phyloP scores from a whole-genome alignment of 2,113 vertebrate species.

The Cyprinodon tularosa region DNA sequence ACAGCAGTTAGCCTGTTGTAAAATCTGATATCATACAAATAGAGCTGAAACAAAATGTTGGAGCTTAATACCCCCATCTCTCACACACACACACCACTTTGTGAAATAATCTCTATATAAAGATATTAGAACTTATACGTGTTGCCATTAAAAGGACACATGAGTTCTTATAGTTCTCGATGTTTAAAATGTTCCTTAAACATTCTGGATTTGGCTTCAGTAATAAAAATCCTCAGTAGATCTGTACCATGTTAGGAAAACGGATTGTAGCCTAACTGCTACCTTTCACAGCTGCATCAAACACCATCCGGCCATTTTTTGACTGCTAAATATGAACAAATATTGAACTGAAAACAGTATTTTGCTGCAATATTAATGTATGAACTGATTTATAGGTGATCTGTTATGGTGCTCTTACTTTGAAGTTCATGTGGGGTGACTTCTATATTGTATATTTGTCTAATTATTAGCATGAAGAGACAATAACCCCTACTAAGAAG shows the following conservation, averaged over 20 bases:
- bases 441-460: too few relatives aligned
- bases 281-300: background rate
- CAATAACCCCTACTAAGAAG: background rate
- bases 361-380: background rate
- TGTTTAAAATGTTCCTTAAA: too few relatives aligned
- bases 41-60: background rate
- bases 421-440: background rate
- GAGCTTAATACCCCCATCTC: too few relatives aligned
- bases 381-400: background rate
- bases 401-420: background rate
- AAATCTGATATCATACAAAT: constrained; percentile 13
- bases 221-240: too few relatives aligned
- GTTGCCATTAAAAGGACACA: too few relatives aligned
- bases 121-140: too few relatives aligned
- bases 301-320: background rate
- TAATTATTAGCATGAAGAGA: too few relatives aligned
- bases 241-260: background rate
- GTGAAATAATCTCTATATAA: too few relatives aligned
- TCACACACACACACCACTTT: too few relatives aligned
- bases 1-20: background rate
- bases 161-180: too few relatives aligned
- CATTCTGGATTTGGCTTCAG: too few relatives aligned
- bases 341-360: too few relatives aligned
- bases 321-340: background rate
- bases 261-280: background rate